phyloP scores from a whole-genome alignment of 2,888 invertebrate species.

The Eupithecia exiguata region DNA sequence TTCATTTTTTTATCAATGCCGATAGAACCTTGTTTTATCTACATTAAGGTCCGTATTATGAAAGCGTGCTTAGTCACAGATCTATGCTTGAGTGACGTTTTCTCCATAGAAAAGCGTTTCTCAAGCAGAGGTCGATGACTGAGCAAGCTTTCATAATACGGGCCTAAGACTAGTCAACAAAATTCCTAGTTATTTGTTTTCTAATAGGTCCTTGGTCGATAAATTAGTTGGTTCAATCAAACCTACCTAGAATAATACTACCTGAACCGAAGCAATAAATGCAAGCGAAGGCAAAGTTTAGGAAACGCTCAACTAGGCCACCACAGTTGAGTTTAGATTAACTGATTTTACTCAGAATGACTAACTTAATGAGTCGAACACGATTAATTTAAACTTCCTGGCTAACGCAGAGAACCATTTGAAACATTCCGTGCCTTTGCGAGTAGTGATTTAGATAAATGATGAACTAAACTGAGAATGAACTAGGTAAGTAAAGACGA shows the following conservation, averaged over 20 bases:
- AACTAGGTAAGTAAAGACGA: background rate
- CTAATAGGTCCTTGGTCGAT: background rate
- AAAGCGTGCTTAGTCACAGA: too few species aligned
- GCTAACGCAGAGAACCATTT: constrained; percentile 21
- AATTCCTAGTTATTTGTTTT: background rate
- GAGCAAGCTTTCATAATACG: too few species aligned
- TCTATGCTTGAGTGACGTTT: too few species aligned
- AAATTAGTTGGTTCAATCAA: background rate
- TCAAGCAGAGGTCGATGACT: too few species aligned
- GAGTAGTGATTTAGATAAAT: constrained; percentile 6
- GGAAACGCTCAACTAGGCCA: constrained; percentile 38
- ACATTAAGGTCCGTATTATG: too few species aligned
- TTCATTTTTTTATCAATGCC: background rate
- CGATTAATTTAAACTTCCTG: constrained; percentile 40
- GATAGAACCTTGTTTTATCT: background rate
- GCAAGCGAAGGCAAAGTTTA: constrained; percentile 20
- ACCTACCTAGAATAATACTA: background rate
- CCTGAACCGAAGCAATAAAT: constrained; percentile 16
- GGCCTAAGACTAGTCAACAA: too few species aligned
- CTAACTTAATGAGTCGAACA: constrained; percentile 42
- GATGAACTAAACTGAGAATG: background rate
- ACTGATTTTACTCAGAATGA: constrained; percentile 34
- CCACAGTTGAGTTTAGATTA: constrained; percentile 30
- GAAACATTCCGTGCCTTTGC: constrained; percentile 2
- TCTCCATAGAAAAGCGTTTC: too few species aligned